A percentile compares a stretch with the other conserved stretches of the same genome.
phyloP scores from a whole-genome alignment of 2,888 invertebrate genomes.

The Entomobrya multifasciata region DNA sequence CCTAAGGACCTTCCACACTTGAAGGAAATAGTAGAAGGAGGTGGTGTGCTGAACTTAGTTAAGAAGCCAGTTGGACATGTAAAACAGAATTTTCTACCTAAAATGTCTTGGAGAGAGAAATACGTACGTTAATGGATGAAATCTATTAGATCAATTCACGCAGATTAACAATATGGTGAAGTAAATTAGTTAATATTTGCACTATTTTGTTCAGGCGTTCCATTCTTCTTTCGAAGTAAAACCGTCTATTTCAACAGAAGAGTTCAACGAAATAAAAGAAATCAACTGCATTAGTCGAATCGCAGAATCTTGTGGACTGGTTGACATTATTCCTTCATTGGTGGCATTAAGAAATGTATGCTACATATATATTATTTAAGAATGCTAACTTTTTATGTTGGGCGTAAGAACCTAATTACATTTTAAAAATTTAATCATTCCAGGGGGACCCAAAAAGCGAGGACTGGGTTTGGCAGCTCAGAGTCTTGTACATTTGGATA shows the following conservation, averaged over 20 bases:
- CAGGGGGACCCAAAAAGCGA: slow-evolving; percentile 72
- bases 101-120: slow-evolving; percentile 78
- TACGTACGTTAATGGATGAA: slow-evolving; percentile 61
- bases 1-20: slow-evolving; percentile 75
- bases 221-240: slow-evolving; percentile 74
- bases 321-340: slow-evolving; percentile 74
- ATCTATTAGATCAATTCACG: not conserved
- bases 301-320: slow-evolving; percentile 75
- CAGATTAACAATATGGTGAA: not conserved
- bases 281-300: slow-evolving; percentile 75
- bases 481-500: slow-evolving; percentile 77
- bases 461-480: slow-evolving; percentile 76
- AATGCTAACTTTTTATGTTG: too few relatives aligned
- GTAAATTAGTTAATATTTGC: not conserved
- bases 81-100: slow-evolving; percentile 75
- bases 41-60: slow-evolving; percentile 75
- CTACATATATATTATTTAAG: not conserved
- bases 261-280: slow-evolving; percentile 74
- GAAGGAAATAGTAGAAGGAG: slow-evolving; percentile 76
- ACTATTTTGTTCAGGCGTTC: slow-evolving; percentile 55
- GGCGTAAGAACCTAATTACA: too few relatives aligned
- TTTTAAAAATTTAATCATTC: too few relatives aligned
- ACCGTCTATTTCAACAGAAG: slow-evolving; percentile 67
- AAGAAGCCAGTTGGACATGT: slow-evolving; percentile 71
- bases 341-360: slow-evolving; percentile 76